A percentile compares a stretch with the other conserved stretches of the same genome.
Evolutionary conservation across 2,113 vertebrate genomes (phyloP).

Genomic region (Zosterops hypoxanthus): DNA sequence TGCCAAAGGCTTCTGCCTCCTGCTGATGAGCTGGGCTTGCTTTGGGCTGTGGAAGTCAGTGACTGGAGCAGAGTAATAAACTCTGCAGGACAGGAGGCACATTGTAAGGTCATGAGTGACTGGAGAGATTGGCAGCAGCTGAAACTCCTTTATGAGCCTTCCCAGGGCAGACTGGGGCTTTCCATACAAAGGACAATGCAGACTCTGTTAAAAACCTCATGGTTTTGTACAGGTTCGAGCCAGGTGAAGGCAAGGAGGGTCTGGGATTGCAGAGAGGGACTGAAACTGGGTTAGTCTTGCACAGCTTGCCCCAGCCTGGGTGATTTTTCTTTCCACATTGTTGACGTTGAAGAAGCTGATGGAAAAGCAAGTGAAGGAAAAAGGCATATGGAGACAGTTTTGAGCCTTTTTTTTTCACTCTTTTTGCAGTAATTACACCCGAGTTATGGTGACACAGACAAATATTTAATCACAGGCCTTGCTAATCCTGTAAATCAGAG

Average conservation of each 20-base stretch:
- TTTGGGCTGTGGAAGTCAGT: neutral
- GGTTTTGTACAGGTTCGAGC: neutral
- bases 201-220: neutral
- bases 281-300: neutral
- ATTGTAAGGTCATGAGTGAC: constrained; percentile 29
- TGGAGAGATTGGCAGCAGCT: constrained; percentile 30
- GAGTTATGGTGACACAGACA: constrained; percentile 56
- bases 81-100: constrained; percentile 24
- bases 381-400: constrained; percentile 27
- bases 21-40: neutral
- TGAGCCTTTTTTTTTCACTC: neutral
- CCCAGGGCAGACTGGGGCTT: neutral
- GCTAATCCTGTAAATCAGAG: constrained; percentile 47
- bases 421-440: constrained; percentile 43
- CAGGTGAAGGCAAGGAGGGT: neutral
- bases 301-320: neutral
- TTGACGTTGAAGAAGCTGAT: constrained; percentile 10
- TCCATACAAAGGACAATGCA: constrained; percentile 38
- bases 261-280: neutral
- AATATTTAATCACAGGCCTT: constrained; percentile 58
- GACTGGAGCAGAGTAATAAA: neutral
- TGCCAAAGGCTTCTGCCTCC: neutral
- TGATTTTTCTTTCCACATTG: neutral
- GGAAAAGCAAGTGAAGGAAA: neutral
- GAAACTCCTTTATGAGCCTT: constrained; percentile 46